Evolutionary conservation across 2,113 vertebrate genomes (phyloP).

Genomic region (Caretta caretta): DNA sequence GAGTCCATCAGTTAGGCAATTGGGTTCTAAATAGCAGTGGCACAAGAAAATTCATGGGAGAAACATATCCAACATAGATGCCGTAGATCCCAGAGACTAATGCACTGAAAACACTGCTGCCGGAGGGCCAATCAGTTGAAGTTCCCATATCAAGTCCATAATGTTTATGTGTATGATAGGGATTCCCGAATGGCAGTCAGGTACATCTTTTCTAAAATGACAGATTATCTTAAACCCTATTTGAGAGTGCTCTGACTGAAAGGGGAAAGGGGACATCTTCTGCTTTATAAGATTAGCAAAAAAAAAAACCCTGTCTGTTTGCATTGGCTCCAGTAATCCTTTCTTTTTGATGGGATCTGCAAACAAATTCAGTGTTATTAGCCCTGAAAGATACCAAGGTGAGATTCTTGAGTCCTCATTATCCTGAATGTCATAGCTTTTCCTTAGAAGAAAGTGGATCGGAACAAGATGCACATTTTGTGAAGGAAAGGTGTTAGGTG

Average conservation of each 20-base stretch:
- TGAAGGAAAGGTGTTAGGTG: neutral
- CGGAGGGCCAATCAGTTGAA: neutral
- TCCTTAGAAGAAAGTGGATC: neutral
- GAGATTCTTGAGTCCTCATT: neutral
- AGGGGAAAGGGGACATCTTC: neutral
- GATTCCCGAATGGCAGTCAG: neutral
- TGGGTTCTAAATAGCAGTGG: neutral
- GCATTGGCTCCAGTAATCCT: neutral
- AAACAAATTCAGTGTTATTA: neutral
- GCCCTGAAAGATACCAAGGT: neutral
- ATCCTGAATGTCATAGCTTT: neutral
- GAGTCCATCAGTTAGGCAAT: neutral
- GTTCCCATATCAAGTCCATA: neutral
- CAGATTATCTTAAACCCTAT: neutral
- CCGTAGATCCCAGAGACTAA: neutral
- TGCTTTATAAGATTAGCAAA: neutral
- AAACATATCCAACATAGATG: neutral
- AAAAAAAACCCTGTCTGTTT: neutral
- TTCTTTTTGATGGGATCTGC: neutral
- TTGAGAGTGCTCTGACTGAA: neutral
- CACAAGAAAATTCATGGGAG: neutral
- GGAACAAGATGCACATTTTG: neutral
- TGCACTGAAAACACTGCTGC: neutral
- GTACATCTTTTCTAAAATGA: neutral
- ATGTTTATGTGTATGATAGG: neutral